These are phyloP conservation scores for Polymixis flavicincta DNA, from an alignment of 2,888 invertebrate genomes.

Conservation along the genomic window DNA sequence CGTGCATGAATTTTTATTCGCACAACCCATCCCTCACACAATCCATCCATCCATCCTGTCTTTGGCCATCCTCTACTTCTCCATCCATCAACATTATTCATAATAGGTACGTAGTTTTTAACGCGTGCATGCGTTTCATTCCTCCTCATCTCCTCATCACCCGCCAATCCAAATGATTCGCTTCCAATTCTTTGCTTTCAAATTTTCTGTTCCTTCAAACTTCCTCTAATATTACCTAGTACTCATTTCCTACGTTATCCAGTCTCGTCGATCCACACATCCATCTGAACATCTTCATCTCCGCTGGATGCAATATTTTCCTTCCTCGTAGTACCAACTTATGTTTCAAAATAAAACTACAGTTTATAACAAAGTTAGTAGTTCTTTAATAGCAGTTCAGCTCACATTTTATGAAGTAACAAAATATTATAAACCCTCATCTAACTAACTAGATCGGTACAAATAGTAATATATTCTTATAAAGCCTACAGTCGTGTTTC, in stretches of 20 bases:
- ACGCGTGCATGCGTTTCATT: too few relatives aligned
- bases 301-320: neutral
- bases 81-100: too few relatives aligned
- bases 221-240: neutral
- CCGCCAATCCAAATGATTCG: too few relatives aligned
- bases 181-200: neutral
- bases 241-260: neutral
- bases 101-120: too few relatives aligned
- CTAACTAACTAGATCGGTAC: neutral
- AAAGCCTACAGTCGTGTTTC: neutral
- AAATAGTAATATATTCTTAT: slow-evolving; percentile 10
- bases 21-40: too few relatives aligned
- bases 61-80: too few relatives aligned
- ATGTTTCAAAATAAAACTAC: slow-evolving; percentile 22
- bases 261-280: neutral
- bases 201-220: neutral
- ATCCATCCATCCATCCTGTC: too few relatives aligned
- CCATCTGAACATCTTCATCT: neutral
- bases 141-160: too few relatives aligned
- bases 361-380: slow-evolving; percentile 33
- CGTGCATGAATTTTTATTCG: too few relatives aligned
- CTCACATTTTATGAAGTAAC: slow-evolving; percentile 36
- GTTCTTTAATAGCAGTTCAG: slow-evolving; percentile 17
- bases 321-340: neutral
- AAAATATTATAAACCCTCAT: slow-evolving; percentile 17